Evolutionary conservation across 2,797 vertebrate genomes (phyloP), one percentile per base, ranked within the genome.

Genomic region (Argya squamiceps): DNA sequence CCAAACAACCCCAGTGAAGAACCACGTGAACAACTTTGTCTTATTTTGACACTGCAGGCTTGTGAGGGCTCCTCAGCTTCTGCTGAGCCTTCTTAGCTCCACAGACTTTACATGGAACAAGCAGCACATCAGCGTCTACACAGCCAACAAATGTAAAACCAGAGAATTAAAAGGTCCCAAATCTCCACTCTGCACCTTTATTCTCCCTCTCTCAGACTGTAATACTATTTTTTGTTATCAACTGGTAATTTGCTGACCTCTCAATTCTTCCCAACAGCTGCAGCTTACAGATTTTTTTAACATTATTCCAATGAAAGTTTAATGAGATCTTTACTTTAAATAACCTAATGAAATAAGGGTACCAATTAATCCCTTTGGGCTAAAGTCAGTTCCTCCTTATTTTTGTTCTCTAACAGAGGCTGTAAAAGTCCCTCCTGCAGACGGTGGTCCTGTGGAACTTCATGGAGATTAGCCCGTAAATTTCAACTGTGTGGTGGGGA

Each of bases 351-450:
- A 97, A 96, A 96, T 92, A 92, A 96, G 53, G 93, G 68, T 93
- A 96, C 75, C 94, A 85, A 96, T 96, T 95, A 96, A 96, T 96
- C 96, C 95, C 95, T 89, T 89, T 94, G 73, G 96, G 92, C 93
- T 88, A 68, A 96, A 95, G 70, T 93, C 82, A 85, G 93, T 79
- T 92, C 81, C 89, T 92, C 81, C 92, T 95, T 88, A 93, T 89
- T 96, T 92, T 32, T 85, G 60, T 80, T 91, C 89, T 89, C 64
- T 92, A 71, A 83, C 65, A 94, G 77, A 71, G 64, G 43, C 68
- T 91, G 71, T 96, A 93, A 96, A 96, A 84, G 75, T 92, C 56
- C 78, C 86, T 93, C 62, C 92, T 94, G 93, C 73, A 87, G 91
- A 95, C 2, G 75, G 71, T 95, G 83, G 92, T 91, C 88, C 80